Conservation (phyloP, 2,797 vertebrate genomes). For the Cygnus olor region DNA sequence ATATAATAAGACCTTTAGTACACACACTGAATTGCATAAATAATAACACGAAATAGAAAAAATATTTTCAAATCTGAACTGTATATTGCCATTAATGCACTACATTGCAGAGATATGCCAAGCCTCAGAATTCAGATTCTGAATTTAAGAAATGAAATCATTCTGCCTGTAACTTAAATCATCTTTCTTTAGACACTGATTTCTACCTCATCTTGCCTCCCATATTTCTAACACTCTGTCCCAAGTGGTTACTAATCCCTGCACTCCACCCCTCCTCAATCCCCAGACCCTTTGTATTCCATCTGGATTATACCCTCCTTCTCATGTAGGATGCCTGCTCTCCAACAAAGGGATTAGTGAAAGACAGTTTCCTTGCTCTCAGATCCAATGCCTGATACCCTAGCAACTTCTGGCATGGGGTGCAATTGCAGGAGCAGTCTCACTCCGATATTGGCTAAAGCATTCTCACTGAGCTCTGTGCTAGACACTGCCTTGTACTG, state of each 20-base stretch:
- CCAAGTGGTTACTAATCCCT: neutral
- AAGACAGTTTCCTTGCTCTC: neutral
- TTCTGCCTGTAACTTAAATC: neutral
- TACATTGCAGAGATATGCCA: neutral
- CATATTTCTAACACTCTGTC: neutral
- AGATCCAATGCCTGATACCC: neutral
- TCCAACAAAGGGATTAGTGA: neutral
- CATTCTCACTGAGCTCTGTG: neutral
- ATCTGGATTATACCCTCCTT: neutral
- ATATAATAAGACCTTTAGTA: neutral
- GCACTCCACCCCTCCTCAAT: neutral
- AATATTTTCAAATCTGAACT: neutral
- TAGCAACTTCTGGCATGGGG: neutral
- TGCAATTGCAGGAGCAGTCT: neutral
- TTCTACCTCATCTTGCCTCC: neutral
- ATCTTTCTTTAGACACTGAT: neutral
- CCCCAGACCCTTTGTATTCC: neutral
- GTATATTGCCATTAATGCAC: neutral
- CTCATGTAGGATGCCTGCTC: neutral
- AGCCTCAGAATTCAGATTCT: neutral
- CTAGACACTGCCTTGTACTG: neutral
- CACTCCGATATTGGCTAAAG: fast-evolving
- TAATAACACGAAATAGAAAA: neutral
- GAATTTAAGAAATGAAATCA: neutral
- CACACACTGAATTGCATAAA: neutral